A percentile compares a stretch with the other conserved stretches of the same genome.
phyloP scores from a whole-genome alignment of 1,140 invertebrate genomes.

The Nebria ingens region DNA sequence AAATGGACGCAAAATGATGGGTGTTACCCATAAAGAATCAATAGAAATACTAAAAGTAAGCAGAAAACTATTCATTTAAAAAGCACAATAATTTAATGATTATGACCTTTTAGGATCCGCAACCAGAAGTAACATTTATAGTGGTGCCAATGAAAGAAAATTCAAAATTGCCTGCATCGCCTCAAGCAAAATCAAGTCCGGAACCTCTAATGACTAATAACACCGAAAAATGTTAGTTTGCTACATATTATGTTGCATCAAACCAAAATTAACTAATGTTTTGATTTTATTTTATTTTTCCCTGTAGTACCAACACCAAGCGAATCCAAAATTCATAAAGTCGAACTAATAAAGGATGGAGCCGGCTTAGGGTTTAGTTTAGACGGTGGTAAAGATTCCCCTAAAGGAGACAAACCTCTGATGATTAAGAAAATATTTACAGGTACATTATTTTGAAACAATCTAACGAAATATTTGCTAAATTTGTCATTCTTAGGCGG shows the following conservation, averaged over 20 bases:
- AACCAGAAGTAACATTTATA: conserved; percentile 19
- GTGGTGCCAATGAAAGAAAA: conserved; percentile 16
- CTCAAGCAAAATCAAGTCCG: not conserved
- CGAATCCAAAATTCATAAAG: conserved; percentile 20
- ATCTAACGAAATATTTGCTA: not conserved
- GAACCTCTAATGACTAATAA: not conserved
- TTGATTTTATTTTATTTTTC: too few relatives aligned
- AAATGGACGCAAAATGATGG: conserved; percentile 72
- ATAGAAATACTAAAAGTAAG: conserved; percentile 71
- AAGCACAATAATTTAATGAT: not conserved
- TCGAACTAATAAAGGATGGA: conserved; percentile 73
- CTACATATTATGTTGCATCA: too few relatives aligned
- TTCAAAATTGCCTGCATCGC: not conserved
- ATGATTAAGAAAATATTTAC: conserved; percentile 86
- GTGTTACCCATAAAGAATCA: conserved; percentile 73
- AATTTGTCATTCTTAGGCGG: conserved; percentile 58
- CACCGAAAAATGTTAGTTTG: not conserved
- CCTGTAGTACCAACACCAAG: conserved; percentile 30
- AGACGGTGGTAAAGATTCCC: conserved; percentile 84
- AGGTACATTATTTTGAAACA: conserved; percentile 52
- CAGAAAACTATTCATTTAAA: conserved; percentile 12
- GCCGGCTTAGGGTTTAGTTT: conserved; percentile 86
- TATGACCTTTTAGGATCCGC: conserved; percentile 18
- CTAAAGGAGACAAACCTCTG: conserved; percentile 73
- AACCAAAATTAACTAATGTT: too few relatives aligned